Conservation (phyloP, 2,797 vertebrate genomes). For the Rhinophrynus dorsalis region DNA sequence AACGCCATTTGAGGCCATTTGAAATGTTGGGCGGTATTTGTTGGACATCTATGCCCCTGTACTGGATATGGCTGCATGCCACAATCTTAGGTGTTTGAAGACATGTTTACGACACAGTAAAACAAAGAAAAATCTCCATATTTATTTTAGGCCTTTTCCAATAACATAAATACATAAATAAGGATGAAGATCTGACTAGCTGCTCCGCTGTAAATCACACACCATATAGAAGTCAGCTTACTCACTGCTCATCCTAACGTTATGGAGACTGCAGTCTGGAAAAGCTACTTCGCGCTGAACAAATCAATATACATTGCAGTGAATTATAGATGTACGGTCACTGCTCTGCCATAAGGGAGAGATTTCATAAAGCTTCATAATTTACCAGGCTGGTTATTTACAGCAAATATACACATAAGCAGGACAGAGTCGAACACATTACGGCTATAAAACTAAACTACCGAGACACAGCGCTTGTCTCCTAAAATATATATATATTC, state of each 20-base stretch:
- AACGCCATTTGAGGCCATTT: no score
- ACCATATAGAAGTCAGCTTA: neutral
- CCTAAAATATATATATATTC: neutral
- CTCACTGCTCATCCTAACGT: neutral
- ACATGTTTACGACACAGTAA: no score
- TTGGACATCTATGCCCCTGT: no score
- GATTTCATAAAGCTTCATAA: neutral
- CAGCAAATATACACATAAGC: neutral
- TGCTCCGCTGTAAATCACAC: neutral
- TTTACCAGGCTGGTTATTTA: constrained; percentile 26
- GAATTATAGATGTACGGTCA: constrained; percentile 36
- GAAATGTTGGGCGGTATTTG: no score
- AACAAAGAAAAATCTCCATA: no score
- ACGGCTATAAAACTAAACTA: neutral
- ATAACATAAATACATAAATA: no score
- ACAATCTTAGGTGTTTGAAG: no score
- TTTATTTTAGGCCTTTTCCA: no score
- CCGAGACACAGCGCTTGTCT: neutral
- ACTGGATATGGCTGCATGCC: no score
- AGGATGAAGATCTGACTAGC: neutral
- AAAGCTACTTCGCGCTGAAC: constrained; percentile 7
- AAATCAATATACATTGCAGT: constrained; percentile 39
- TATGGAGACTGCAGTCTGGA: neutral
- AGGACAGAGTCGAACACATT: neutral
- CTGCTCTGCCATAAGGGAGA: constrained; percentile 3